Evolutionary conservation across 2,797 vertebrate genomes (phyloP).

Genomic region (Acanthiza pusilla): DNA sequence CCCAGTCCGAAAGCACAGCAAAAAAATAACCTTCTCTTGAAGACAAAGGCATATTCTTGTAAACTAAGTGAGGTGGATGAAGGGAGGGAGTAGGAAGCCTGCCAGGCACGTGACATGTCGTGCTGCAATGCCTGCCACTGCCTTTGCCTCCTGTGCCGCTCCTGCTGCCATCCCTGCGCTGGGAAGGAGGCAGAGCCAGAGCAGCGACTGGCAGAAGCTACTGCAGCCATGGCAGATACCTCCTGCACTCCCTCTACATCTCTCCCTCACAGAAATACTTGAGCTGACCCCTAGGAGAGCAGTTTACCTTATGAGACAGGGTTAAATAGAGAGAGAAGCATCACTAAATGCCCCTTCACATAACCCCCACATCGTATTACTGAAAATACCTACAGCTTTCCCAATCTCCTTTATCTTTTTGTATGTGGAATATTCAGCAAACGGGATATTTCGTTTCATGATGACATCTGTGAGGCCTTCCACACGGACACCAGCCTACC

Average conservation of each 20-base stretch:
- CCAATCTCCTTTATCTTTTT: constrained; percentile 74
- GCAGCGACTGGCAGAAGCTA: background rate
- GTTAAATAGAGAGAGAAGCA: background rate
- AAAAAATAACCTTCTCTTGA: background rate
- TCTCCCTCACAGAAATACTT: background rate
- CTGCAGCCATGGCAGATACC: background rate
- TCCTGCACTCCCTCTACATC: background rate
- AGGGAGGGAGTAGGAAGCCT: background rate
- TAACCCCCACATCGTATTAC: background rate
- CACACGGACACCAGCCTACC: constrained; percentile 76
- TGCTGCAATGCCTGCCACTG: no score
- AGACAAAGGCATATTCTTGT: background rate
- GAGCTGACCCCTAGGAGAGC: background rate
- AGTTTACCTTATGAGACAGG: background rate
- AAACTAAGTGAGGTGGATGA: background rate
- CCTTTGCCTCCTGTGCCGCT: background rate
- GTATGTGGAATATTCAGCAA: constrained; percentile 73
- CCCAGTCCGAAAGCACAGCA: background rate
- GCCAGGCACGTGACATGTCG: background rate
- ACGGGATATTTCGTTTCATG: constrained; percentile 37
- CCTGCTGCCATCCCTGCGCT: background rate
- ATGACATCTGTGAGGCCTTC: constrained; percentile 81
- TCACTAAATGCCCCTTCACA: background rate
- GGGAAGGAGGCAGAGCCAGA: background rate
- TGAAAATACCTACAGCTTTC: constrained; percentile 73